A percentile compares a stretch with the other conserved stretches of the same genome.
Conservation (phyloP, 2,113 vertebrate species). For the Mola mola region DNA sequence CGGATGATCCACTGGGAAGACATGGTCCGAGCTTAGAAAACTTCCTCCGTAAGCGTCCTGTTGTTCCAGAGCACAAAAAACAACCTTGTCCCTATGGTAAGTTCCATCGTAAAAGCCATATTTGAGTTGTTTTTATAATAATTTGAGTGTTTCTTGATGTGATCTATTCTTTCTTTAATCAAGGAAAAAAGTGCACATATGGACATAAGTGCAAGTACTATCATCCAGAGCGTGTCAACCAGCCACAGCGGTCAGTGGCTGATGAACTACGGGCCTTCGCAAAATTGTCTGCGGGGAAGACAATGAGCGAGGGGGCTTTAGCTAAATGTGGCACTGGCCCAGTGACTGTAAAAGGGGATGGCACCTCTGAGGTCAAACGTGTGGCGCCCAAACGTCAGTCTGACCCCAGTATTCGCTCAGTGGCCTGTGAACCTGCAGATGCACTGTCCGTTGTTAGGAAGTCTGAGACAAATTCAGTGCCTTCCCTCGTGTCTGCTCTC, state of each 20-base stretch:
- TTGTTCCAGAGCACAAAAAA: slow-evolving; percentile 98
- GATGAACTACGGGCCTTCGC: slow-evolving; percentile 98
- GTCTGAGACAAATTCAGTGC: slow-evolving; percentile 94
- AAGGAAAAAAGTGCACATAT: slow-evolving; percentile 99
- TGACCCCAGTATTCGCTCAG: slow-evolving; percentile 96
- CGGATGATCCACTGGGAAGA: slow-evolving; percentile 96
- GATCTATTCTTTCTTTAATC: slow-evolving; percentile 42
- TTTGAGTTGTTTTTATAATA: not conserved
- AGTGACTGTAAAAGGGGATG: slow-evolving; percentile 84
- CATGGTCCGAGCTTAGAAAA: slow-evolving; percentile 98
- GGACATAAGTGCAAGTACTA: slow-evolving; percentile 99
- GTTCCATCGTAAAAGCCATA: slow-evolving; percentile 56
- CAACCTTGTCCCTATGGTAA: slow-evolving; percentile 98
- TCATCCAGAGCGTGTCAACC: slow-evolving; percentile 96
- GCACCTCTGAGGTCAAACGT: slow-evolving; percentile 89
- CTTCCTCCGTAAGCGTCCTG: slow-evolving; percentile 94
- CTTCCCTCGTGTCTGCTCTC: slow-evolving; percentile 95
- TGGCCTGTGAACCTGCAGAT: slow-evolving; percentile 91
- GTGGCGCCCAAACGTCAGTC: slow-evolving; percentile 96
- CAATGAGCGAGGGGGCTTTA: slow-evolving; percentile 95
- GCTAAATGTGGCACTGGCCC: slow-evolving; percentile 88
- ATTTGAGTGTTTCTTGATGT: slow-evolving; percentile 11
- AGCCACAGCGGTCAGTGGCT: slow-evolving; percentile 94
- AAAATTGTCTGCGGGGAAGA: slow-evolving; percentile 97
- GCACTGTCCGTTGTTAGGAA: slow-evolving; percentile 88